Conservation (phyloP, 1,140 invertebrate species). For the Galleria mellonella region DNA sequence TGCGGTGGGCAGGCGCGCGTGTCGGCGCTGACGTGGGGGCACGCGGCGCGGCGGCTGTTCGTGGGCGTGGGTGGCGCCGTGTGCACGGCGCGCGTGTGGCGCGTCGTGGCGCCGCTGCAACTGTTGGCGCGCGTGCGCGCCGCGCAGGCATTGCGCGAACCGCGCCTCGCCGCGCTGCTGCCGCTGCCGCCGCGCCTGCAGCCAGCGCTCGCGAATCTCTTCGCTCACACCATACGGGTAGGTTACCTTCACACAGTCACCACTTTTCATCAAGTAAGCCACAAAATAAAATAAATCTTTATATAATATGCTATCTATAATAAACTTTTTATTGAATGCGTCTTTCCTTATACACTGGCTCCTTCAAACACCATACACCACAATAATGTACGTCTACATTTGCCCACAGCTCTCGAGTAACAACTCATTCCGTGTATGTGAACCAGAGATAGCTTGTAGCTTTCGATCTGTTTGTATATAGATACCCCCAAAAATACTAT, state of each 20-base stretch:
- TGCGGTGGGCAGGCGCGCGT: conserved; percentile 80
- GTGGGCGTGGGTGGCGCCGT: conserved; percentile 92
- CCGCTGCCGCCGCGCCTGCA: conserved; percentile 91
- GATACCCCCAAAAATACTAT: too few relatives aligned
- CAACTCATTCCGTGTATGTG: too few relatives aligned
- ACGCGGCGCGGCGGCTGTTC: conserved; percentile 96
- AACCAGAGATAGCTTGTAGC: too few relatives aligned
- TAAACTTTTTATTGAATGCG: too few relatives aligned
- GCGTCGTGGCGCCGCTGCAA: conserved; percentile 91
- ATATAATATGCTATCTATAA: too few relatives aligned
- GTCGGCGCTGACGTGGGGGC: conserved; percentile 97
- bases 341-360: too few relatives aligned
- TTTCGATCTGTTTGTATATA: too few relatives aligned
- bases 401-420: too few relatives aligned
- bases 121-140: conserved; percentile 86
- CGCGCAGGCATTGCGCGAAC: conserved; percentile 77
- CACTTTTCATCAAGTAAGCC: neutral
- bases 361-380: too few relatives aligned
- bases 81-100: conserved; percentile 94
- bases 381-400: too few relatives aligned
- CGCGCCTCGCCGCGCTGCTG: conserved; percentile 88
- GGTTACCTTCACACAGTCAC: conserved; percentile 10
- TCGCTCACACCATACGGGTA: conserved; percentile 96
- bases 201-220: conserved; percentile 89
- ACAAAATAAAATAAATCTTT: too few relatives aligned